Conservation (phyloP, 2,888 invertebrate genomes). For the Oasisia sp. region DNA sequence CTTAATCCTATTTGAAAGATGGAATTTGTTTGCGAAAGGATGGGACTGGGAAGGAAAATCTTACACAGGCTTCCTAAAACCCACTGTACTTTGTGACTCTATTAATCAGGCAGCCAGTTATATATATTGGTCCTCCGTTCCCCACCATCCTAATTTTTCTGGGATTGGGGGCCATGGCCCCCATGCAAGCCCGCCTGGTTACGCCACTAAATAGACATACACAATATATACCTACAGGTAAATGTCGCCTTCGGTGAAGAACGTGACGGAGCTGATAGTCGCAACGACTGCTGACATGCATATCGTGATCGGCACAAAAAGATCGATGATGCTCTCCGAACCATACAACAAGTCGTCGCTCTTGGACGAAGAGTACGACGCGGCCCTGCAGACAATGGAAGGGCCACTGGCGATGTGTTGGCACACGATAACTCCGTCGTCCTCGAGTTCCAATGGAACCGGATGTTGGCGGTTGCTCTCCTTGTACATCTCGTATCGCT, state of each 20-base stretch:
- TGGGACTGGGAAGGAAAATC: too few species aligned
- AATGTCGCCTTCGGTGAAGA: neutral
- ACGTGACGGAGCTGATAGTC: neutral
- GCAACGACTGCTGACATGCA: conserved; percentile 13
- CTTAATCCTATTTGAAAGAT: too few species aligned
- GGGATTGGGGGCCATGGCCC: too few species aligned
- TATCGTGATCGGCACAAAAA: conserved; percentile 18
- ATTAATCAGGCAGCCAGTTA: too few species aligned
- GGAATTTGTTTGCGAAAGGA: too few species aligned
- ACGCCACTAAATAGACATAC: too few species aligned
- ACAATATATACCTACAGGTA: neutral
- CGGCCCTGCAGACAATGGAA: neutral
- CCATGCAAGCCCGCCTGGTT: too few species aligned
- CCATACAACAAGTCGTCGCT: neutral
- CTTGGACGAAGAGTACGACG: neutral
- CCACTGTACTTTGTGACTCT: too few species aligned
- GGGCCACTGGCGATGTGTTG: neutral
- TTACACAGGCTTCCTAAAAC: too few species aligned
- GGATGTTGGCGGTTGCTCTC: neutral
- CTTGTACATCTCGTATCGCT: neutral
- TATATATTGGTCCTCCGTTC: too few species aligned
- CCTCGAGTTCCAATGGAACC: neutral
- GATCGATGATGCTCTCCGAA: neutral
- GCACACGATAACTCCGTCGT: neutral
- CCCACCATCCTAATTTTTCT: too few species aligned